Evolutionary conservation across 2,888 invertebrate genomes (phyloP), one percentile per base, ranked within the genome.

Genomic region (Prosapia bicincta): DNA sequence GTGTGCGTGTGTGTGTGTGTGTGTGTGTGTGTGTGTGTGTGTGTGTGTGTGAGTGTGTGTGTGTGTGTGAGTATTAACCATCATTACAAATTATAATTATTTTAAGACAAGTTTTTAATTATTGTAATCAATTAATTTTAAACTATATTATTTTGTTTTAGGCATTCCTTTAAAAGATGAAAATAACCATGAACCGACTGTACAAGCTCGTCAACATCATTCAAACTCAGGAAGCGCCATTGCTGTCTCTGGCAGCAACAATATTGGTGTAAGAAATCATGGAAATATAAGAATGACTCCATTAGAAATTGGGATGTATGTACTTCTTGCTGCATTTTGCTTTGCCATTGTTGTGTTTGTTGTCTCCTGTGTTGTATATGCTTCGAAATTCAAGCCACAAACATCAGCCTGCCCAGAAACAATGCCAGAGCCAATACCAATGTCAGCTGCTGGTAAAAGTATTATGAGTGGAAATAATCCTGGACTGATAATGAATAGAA

Each of bases 251-350:
- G 80, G 66, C 15, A 82, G 82, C 81, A 84, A 84, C 76, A 83
- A 69, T 89, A 89, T 25, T 82, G 85, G 3, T 74, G 68, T 70
- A 73, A 71, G 66, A 69, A 85, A 85, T 78, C 86, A 87, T 65
- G 85, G 85, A 43, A 78, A 78, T 26, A 81, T 83, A 13, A 84
- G 84, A 25, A 92, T 95, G 89, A 93, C 95, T 0, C 93, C 96
- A 0, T 89, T 98, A 79, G 97, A 97, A 87, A 94, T 98, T 74
- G 97, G 97, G 83, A 96, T 98, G 94, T 98, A 97, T 85, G 95
- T 97, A 65, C 88, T 98, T 13, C 88, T 98, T 72, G 97, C 95
- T 3, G 95, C 96, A 38, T 98, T 98, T 87, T 96, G 96, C 84
- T 93, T 97, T 83, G 97, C 97, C 68, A 97, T 98, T 81, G 91